These are phyloP conservation scores for Drosophila algonquin DNA, from an alignment of 2,888 invertebrate genomes.

Conservation along the genomic window DNA sequence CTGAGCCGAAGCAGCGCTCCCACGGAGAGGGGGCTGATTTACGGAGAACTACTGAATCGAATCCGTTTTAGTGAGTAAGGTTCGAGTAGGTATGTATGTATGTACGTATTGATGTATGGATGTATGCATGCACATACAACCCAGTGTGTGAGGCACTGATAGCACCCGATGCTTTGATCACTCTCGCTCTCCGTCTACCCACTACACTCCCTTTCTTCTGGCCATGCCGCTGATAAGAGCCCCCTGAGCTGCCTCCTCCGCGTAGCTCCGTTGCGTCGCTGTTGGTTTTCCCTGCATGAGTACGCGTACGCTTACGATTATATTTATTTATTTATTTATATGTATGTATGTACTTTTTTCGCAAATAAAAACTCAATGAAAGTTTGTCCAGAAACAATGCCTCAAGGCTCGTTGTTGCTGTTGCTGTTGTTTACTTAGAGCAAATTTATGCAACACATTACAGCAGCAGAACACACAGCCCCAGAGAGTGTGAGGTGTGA, in stretches of 20 bases:
- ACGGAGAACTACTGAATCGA: constrained; percentile 38
- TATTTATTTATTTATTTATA: too few relatives aligned
- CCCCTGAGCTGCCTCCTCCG: constrained; percentile 31
- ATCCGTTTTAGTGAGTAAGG: constrained; percentile 72
- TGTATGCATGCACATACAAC: background rate
- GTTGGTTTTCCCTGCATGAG: background rate
- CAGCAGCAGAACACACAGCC: constrained; percentile 9
- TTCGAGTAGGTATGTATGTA: constrained; percentile 29
- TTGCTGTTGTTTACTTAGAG: constrained; percentile 52
- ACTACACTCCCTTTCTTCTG: constrained; percentile 15
- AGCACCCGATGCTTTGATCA: constrained; percentile 16
- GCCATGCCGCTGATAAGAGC: constrained; percentile 72
- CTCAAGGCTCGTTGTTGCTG: constrained; percentile 61
- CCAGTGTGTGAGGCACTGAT: constrained; percentile 37
- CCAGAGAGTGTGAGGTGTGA: constrained; percentile 50
- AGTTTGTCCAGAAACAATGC: constrained; percentile 68
- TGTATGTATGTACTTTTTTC: constrained; percentile 43
- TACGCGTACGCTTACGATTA: too few relatives aligned
- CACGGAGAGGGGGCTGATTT: background rate
- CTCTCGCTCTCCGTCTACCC: constrained; percentile 41
- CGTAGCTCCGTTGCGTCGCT: constrained; percentile 5
- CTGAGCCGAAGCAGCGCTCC: background rate
- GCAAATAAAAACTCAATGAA: constrained; percentile 75
- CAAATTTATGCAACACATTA: constrained; percentile 49
- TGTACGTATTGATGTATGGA: background rate